Percentiles rank a stretch among this genome's conserved stretches.
Conservation (phyloP, 2,888 invertebrate species). For the Agrilus biguttatus region DNA sequence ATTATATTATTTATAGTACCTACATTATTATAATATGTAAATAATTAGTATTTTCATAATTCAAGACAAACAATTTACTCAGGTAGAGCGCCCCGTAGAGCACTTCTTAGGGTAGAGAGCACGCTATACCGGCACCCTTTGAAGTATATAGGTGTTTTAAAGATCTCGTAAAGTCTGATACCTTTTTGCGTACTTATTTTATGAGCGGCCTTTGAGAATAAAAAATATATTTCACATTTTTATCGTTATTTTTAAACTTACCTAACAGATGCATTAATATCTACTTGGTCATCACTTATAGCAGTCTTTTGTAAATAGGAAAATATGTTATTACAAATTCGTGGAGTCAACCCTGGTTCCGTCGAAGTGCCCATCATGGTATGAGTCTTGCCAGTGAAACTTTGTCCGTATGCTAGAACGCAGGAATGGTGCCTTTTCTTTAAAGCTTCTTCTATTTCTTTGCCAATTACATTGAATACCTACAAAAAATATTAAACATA, state of each 20-base stretch:
- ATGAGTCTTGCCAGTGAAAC: slow-evolving; percentile 62
- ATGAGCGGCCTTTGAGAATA: no score
- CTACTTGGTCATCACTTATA: slow-evolving; percentile 21
- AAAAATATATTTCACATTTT: no score
- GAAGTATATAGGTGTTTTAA: no score
- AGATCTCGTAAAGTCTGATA: no score
- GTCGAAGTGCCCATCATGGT: slow-evolving; percentile 57
- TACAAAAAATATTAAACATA: slow-evolving; percentile 17
- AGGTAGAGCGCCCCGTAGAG: no score
- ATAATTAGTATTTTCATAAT: no score
- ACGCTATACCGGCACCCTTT: no score
- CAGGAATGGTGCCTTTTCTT: slow-evolving; percentile 51
- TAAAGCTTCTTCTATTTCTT: slow-evolving; percentile 45
- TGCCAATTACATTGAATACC: slow-evolving; percentile 53
- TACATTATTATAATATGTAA: no score
- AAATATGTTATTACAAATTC: slow-evolving; percentile 39
- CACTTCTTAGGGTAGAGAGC: no score
- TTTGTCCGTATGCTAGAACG: slow-evolving; percentile 62
- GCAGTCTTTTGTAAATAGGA: slow-evolving; percentile 24
- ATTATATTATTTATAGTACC: no score
- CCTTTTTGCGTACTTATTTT: no score
- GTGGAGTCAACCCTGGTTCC: slow-evolving; percentile 41
- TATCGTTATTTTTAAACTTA: slow-evolving; percentile 4
- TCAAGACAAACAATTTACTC: no score
- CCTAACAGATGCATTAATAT: slow-evolving; percentile 16